These are phyloP conservation scores for Drosophila azteca DNA, from an alignment of 1,140 invertebrate species.

Conservation along the genomic window DNA sequence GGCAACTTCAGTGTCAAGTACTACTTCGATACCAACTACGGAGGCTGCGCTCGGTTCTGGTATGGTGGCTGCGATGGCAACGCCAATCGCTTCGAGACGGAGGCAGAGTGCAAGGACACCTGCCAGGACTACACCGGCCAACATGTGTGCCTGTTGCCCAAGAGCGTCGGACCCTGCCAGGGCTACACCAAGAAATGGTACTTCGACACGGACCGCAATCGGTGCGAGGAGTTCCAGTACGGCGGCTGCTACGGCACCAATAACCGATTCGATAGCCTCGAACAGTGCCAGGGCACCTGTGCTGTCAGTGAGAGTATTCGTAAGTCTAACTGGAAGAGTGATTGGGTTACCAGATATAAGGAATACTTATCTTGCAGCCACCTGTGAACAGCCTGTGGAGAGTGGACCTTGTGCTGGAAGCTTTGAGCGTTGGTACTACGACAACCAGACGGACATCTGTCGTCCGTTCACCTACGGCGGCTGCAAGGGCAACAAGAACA, in stretches of 20 bases:
- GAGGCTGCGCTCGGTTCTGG: conserved; percentile 96
- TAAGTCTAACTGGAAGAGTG: conserved; percentile 81
- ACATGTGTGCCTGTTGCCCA: conserved; percentile 93
- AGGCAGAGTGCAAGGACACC: conserved; percentile 93
- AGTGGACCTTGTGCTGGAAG: conserved; percentile 93
- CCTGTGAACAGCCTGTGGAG: conserved; percentile 91
- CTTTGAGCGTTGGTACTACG: conserved; percentile 92
- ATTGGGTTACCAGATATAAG: not conserved
- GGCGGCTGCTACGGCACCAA: conserved; percentile 95
- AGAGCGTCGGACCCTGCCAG: conserved; percentile 92
- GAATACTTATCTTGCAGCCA: conserved; percentile 85
- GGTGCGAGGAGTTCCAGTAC: conserved; percentile 92
- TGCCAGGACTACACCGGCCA: conserved; percentile 94
- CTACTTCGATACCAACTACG: conserved; percentile 95
- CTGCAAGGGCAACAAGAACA: conserved; percentile 95
- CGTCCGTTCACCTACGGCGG: conserved; percentile 93
- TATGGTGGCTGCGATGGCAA: conserved; percentile 98
- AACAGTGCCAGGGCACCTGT: conserved; percentile 93
- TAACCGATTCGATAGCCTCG: conserved; percentile 92
- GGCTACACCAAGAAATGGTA: conserved; percentile 93
- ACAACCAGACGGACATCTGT: conserved; percentile 89
- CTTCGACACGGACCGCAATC: conserved; percentile 90
- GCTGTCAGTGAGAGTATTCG: conserved; percentile 88
- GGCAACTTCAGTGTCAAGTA: conserved; percentile 93
- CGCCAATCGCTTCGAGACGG: conserved; percentile 92